Evolutionary conservation across 1,140 invertebrate genomes (phyloP), one percentile per base, ranked within the genome.

Genomic region (Psix sp.): DNA sequence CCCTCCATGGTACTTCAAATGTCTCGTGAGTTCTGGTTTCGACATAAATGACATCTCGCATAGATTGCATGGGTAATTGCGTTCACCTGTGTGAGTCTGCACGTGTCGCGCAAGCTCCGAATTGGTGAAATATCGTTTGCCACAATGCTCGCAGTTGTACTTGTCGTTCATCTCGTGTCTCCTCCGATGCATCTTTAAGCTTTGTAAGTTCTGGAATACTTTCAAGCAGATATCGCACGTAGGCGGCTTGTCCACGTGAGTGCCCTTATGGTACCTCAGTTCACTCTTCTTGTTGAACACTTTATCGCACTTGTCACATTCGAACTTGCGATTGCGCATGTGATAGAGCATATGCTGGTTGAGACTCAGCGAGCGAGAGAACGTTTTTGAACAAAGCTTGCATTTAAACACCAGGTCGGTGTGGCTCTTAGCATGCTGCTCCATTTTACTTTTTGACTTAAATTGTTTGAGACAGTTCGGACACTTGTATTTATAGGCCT

Each of bases 161-260:
- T 66, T 68, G 31, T 71, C 77, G 0, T 74, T 76, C 15, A 62
- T 40, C 29, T 80, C 81, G 46, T 88, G 88, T 11, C 86, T 52
- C 62, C 86, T 87, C 35, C 84, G 71, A 62, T 90, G 89, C 42
- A 84, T 84, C 7, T 82, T 82, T 16, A 89, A 76, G 20, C 83
- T 86, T 17, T 82, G 84, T n/a, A 82, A 66, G 57, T 84, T 83
- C 7, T 80, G 79, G 52, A 88, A 88, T 0, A 70, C 66, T 35
- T 82, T 82, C 3, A 77, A 65, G 52, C 87, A 88, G 26, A 78
- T 67, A 5, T 77, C 71, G 76, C 86, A 88, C 0, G 48, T 74
- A 6, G 77, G 46, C 6, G 46, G 49, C 4, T n/a, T 17, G 0
- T 66, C 49, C 10, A 74, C 43, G 33, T 82, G 80, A 1, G 65